Base-by-base conservation (phyloP, 2,113 vertebrate species). In the Rutilus rutilus region DNA sequence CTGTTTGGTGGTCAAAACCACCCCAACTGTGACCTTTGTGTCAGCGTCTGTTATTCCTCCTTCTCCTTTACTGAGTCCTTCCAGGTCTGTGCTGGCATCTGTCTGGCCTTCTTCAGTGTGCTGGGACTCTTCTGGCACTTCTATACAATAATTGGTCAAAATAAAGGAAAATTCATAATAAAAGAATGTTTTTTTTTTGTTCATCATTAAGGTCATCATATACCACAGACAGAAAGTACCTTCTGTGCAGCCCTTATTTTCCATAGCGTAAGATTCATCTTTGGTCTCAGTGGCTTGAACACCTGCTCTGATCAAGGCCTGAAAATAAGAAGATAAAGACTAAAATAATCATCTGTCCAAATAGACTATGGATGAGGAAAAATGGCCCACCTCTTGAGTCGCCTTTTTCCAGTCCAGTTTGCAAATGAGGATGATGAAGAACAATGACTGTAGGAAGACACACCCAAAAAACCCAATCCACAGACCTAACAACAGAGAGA, bases 381-480 rank as follows among this genome's bases (percentile, higher is more conserved):
- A 9, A 21, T 1, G 2, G 4, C 87, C 86, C 65, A 97, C 97
- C 95, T 97, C 94, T 64, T 95, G 89, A 15, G 94, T 95, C 52
- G 93, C 95, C 71, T 94, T 95, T 75, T 92, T 94, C 97, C 97
- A 97, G 64, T 97, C 93, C 33, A 97, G 92, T 10, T 87, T 93
- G 67, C 91, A 86, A 52, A 97, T 92, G 23, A 96, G 94, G 84
- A 89, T n/a, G 0, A 91, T 74, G 83, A 97, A 97, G 83, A 95
- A 95, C 10, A 86, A 0, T 0, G 93, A 92, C 89, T 97, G 95
- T 15, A 94, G 17, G 1, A 87, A 62, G 14, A 92, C 74, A 83
- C 94, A 96, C n/a, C 96, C 15, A 3, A 96, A 91, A 77, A 97
- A 90, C 2, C 97, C 96, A 0, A 85, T 71, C 97, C 97, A 98